Evolutionary conservation across 2,888 invertebrate species (phyloP).

Genomic region (Carterocephalus palaemon): DNA sequence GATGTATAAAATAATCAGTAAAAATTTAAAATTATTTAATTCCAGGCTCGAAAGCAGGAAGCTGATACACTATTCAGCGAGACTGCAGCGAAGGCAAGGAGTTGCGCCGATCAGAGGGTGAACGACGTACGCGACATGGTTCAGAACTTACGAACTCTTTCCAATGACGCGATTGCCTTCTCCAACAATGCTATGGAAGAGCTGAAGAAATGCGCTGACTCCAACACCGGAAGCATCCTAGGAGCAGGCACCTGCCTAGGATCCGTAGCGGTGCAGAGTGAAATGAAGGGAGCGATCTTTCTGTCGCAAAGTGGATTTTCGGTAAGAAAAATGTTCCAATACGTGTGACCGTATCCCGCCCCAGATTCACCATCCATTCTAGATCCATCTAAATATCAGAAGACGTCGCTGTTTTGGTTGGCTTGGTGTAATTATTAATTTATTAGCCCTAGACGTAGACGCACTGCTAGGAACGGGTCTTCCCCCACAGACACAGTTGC

Average conservation of each 20-base stretch:
- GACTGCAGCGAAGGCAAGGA: conserved; percentile 40
- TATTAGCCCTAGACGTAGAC: too few species aligned
- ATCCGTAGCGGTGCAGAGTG: conserved; percentile 48
- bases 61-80: conserved; percentile 48
- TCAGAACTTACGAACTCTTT: conserved; percentile 37
- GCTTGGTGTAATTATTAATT: too few species aligned
- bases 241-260: conserved; percentile 54
- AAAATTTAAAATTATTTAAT: conserved; percentile 21
- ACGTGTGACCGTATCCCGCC: too few species aligned
- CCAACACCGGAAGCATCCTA: conserved; percentile 41
- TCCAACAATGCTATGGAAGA: conserved; percentile 44
- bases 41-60: conserved; percentile 46
- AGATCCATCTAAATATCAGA: too few species aligned
- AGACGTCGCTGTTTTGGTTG: too few species aligned
- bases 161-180: conserved; percentile 43
- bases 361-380: too few species aligned
- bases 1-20: too few species aligned
- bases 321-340: conserved; percentile 52
- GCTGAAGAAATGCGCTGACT: conserved; percentile 52
- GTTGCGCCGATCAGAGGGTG: conserved; percentile 54
- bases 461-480: too few species aligned
- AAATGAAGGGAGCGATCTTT: conserved; percentile 48
- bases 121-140: conserved; percentile 45
- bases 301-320: conserved; percentile 48
- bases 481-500: too few species aligned